Evolutionary conservation across 2,888 invertebrate genomes (phyloP), one percentile per base, ranked within the genome.

Genomic region (Nymphalis urticae): DNA sequence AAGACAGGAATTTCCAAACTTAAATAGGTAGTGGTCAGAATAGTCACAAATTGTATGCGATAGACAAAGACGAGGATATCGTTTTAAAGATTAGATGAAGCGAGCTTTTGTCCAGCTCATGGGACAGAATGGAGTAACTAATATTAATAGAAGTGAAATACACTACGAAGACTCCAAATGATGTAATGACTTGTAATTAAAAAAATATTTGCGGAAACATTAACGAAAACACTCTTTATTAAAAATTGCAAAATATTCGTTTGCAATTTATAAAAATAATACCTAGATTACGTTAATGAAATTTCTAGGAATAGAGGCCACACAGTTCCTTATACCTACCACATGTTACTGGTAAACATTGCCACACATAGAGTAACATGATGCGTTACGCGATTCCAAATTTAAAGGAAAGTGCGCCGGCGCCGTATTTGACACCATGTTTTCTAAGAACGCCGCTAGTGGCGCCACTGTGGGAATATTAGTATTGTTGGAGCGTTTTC

Each of bases 401-500:
- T 82, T 88, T 86, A 87, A 83, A 80, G 82, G 86, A 88, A 88
- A 87, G 83, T 77, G 74, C 74, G 53, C 79, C 78, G 74, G 56
- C 75, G 78, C 79, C 79, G 74, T 68, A 84, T 74, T 67, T 74
- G 84, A 85, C 81, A 81, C 83, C 81, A 69, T 42, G 67, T 73
- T 75, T 89, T 89, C 89, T 79, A 32, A 74, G 89, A 87, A 89
- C 74, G 72, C 76, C 79, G 77, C 71, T 70, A 81, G 82, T 78
- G 82, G 87, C 85, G 87, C 87, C 83, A 79, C 83, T 83, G 86
- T 88, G 88, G 84, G 88, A 88, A 86, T 80, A 76, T 36, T 53
- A 21, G 73, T 83, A 87, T 89, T 89, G 88, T 89, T 84, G 76
- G 65, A 66, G 70, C 76, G 87, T 86, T 89, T 90, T 89, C 90